Base-by-base conservation (phyloP, 2,888 invertebrate species). In the Unio delphinus region DNA sequence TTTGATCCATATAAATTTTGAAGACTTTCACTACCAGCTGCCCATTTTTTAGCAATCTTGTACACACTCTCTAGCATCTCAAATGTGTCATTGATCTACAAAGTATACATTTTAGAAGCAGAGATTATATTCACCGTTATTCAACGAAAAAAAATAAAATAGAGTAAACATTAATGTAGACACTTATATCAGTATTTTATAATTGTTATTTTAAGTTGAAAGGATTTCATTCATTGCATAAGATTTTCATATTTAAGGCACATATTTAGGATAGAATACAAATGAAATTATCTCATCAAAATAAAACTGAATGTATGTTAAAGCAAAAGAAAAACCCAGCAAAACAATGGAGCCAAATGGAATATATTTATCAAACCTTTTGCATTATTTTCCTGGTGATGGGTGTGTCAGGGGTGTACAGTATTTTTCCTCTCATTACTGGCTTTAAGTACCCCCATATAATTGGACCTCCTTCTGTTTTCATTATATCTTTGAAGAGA, bases 361-460 rank as follows among this genome's bases (percentile, higher is more conserved):
- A 2, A 58, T 0, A n/a, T 17, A 26, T 26, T 11, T 3, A 26
- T 61, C 67, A 68, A 68, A 86, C 89, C 81, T 87, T 79, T 57
- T 71, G 55, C 68, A 90, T 81, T 34, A 90, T 86, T 56, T 68
- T 56, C 55, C 80, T 76, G 2, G 88, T 86, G 28, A 77, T 69
- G 5, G 76, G 75, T 34, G 85, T 89, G 66, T 89, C 84, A 1
- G 91, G 90, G 6, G 89, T 77, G 74, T 80, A 90, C 4, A 89
- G 76, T 30, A 91, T 88, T 76, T 90, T 90, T 4, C 91, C 91
- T 57, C 84, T 70, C 63, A 91, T 74, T 54, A 91, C 76, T 1
- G 91, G 91, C 75, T 90, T 91, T 26, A 91, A 66, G 72, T 88
- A 90, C 3, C 86, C 80, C 90, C 90, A 91, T 34, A 90, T 80